phyloP scores from a whole-genome alignment of 2,888 invertebrate genomes.

The Hirtodrosophila duncani region DNA sequence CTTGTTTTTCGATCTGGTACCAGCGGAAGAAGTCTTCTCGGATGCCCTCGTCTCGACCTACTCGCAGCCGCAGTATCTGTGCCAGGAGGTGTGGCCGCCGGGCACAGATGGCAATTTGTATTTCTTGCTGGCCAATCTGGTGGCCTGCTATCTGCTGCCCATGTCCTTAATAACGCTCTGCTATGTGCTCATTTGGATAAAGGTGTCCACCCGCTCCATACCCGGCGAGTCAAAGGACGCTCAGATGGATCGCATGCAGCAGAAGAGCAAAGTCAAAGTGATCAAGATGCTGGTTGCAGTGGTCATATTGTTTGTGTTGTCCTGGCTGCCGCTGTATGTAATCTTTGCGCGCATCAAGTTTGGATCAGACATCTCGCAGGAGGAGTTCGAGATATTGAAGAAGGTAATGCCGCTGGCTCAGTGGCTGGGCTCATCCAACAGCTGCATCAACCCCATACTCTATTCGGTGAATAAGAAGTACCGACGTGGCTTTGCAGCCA shows the following conservation, averaged over 20 bases:
- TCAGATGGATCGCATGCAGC: slow-evolving; percentile 94
- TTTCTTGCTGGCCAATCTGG: slow-evolving; percentile 92
- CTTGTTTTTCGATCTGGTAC: slow-evolving; percentile 88
- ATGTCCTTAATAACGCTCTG: slow-evolving; percentile 94
- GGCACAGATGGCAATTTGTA: slow-evolving; percentile 89
- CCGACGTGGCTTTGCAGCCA: slow-evolving; percentile 92
- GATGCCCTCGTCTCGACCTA: slow-evolving; percentile 82
- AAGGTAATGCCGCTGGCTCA: slow-evolving; percentile 92
- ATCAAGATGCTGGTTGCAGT: slow-evolving; percentile 96
- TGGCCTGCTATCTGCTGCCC: slow-evolving; percentile 93
- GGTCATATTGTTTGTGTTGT: slow-evolving; percentile 93
- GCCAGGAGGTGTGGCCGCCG: slow-evolving; percentile 92
- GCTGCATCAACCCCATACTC: slow-evolving; percentile 95
- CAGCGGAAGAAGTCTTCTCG: slow-evolving; percentile 78
- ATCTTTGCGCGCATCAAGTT: slow-evolving; percentile 93
- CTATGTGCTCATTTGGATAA: slow-evolving; percentile 94
- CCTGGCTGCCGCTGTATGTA: slow-evolving; percentile 94
- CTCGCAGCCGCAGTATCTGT: slow-evolving; percentile 86
- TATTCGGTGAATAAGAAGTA: slow-evolving; percentile 97
- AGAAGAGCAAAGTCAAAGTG: slow-evolving; percentile 95
- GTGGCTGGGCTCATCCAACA: slow-evolving; percentile 95
- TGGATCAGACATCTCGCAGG: slow-evolving; percentile 84
- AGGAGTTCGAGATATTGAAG: slow-evolving; percentile 89
- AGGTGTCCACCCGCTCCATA: slow-evolving; percentile 91
- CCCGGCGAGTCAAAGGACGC: slow-evolving; percentile 94